A percentile compares a stretch with the other conserved stretches of the same genome.
These are phyloP conservation scores for Anguilla megastoma DNA, from an alignment of 2,797 vertebrate genomes.

Conservation along the genomic window DNA sequence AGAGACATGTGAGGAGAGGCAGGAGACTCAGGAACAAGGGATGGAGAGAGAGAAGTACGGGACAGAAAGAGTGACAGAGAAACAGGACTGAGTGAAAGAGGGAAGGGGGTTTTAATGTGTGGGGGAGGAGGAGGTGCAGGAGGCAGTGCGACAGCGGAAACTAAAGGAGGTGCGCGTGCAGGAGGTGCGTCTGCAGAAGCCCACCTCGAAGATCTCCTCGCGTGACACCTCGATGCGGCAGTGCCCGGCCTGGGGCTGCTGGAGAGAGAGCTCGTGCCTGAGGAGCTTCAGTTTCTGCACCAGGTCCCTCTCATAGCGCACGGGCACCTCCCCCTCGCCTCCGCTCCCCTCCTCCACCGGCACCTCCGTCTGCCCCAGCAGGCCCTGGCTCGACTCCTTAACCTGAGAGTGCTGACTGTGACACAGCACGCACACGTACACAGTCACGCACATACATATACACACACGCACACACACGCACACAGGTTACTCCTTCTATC, in stretches of 20 bases:
- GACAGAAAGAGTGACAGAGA: not conserved
- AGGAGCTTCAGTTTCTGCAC: constrained; percentile 95
- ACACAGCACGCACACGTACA: not conserved
- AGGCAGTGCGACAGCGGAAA: not conserved
- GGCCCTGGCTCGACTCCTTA: constrained; percentile 90
- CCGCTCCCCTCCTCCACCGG: constrained; percentile 74
- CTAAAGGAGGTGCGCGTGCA: not conserved
- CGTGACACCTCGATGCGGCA: constrained; percentile 96
- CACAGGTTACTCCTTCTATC: not conserved
- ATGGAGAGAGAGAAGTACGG: not conserved
- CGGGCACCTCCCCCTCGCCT: constrained; percentile 82
- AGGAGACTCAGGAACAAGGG: too few species aligned
- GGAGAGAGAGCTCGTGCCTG: constrained; percentile 89
- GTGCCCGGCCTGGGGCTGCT: constrained; percentile 95
- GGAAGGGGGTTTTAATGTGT: not conserved
- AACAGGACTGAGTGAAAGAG: not conserved
- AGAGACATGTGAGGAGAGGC: not conserved
- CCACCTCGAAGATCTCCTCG: constrained; percentile 96
- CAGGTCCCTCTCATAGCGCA: constrained; percentile 90
- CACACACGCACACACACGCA: not conserved
- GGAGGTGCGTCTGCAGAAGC: not conserved
- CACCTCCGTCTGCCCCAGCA: constrained; percentile 84
- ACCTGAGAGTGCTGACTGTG: constrained; percentile 91
- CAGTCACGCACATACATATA: not conserved
- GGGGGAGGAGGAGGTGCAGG: not conserved